These are phyloP conservation scores for Dinomys branickii DNA, from an alignment of 2,113 vertebrate genomes.

Conservation along the genomic window DNA sequence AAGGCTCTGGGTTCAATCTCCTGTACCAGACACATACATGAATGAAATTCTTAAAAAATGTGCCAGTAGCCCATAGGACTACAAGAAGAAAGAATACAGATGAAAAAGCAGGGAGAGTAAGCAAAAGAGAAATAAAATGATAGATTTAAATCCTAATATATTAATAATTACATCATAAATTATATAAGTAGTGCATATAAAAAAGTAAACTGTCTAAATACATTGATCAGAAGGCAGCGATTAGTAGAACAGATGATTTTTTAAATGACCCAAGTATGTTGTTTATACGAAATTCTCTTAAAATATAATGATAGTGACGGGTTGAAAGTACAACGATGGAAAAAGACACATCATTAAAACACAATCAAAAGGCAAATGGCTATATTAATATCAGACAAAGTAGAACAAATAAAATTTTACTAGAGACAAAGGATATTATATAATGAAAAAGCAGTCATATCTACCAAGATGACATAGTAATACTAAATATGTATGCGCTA, in stretches of 20 bases:
- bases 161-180: not conserved
- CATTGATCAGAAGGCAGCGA: not conserved
- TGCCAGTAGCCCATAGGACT: not conserved
- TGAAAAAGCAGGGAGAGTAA: not conserved
- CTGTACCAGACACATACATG: not conserved
- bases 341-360: not conserved
- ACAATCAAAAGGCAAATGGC: not conserved
- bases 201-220: not conserved
- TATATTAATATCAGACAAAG: not conserved
- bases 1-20: not conserved
- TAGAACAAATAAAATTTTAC: not conserved
- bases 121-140: not conserved
- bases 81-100: not conserved
- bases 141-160: not conserved
- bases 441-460: not conserved
- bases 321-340: not conserved
- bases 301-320: not conserved
- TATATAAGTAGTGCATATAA: not conserved
- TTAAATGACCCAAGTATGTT: not conserved
- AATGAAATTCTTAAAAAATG: not conserved
- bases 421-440: not conserved
- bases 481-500: not conserved
- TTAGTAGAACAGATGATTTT: not conserved
- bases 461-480: not conserved
- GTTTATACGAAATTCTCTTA: not conserved